Evolutionary conservation across 2,113 vertebrate genomes (phyloP).

Genomic region (Notiomystis cincta): DNA sequence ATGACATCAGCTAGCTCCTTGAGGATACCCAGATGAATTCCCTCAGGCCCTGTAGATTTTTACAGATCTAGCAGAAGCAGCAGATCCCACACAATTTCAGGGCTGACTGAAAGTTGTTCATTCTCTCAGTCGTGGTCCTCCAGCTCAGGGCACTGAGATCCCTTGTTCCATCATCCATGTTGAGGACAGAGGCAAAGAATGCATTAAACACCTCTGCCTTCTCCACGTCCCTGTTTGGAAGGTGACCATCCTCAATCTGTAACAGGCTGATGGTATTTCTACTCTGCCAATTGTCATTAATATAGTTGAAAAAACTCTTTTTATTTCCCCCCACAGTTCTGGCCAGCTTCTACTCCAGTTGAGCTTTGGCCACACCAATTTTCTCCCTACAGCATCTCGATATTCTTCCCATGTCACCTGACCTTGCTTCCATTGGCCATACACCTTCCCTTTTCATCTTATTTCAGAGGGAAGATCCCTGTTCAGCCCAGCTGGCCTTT

Average conservation of each 20-base stretch:
- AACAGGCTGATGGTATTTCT: accelerated
- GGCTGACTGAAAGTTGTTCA: neutral
- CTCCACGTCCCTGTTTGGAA: neutral
- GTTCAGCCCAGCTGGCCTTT: neutral
- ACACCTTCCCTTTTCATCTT: neutral
- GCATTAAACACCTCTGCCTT: neutral
- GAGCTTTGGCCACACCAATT: neutral
- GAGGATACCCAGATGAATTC: neutral
- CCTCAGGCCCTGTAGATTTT: neutral
- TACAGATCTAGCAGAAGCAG: neutral
- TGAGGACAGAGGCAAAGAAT: neutral
- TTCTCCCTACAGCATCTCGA: neutral
- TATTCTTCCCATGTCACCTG: neutral
- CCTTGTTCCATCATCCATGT: neutral
- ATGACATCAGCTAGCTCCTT: neutral
- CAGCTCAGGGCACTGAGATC: neutral
- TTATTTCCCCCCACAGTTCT: neutral
- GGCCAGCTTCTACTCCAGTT: neutral
- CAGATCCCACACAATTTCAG: neutral
- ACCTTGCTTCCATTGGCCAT: neutral
- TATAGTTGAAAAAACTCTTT: neutral
- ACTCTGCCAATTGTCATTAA: neutral
- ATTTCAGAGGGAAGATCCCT: neutral
- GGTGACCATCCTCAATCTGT: neutral
- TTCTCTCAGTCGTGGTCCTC: neutral